Conservation (phyloP, 2,888 invertebrate species). For the Tenthredo mesomela region DNA sequence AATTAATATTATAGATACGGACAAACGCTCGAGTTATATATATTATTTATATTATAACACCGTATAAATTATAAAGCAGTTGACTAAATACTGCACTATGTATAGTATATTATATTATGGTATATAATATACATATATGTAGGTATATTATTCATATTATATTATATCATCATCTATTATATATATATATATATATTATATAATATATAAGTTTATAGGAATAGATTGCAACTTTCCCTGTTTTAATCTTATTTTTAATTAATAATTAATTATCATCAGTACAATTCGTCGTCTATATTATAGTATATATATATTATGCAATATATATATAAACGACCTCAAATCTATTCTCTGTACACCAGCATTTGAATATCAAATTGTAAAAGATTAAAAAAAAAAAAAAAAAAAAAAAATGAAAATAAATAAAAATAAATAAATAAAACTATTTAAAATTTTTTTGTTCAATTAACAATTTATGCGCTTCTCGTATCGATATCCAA, state of each 20-base stretch:
- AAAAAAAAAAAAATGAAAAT: no score
- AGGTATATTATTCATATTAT: not conserved
- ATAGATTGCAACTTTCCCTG: slow-evolving; percentile 34
- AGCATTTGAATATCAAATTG: no score
- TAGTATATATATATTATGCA: no score
- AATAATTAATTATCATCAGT: not conserved
- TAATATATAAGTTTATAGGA: slow-evolving; percentile 17
- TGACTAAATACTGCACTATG: not conserved
- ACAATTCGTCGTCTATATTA: no score
- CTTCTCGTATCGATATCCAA: no score
- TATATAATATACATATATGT: not conserved
- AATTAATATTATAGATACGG: not conserved
- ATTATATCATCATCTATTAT: not conserved
- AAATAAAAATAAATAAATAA: no score
- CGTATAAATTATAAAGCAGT: no score
- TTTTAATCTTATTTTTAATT: not conserved
- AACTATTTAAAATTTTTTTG: no score
- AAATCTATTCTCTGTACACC: not conserved
- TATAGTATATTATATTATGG: not conserved
- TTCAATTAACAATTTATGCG: no score
- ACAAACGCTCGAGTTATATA: not conserved
- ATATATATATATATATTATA: no score
- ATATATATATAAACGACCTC: no score
- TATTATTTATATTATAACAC: not conserved
- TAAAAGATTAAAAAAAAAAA: no score